phyloP scores from a whole-genome alignment of 2,113 vertebrate genomes.

The Cavia aperea region DNA sequence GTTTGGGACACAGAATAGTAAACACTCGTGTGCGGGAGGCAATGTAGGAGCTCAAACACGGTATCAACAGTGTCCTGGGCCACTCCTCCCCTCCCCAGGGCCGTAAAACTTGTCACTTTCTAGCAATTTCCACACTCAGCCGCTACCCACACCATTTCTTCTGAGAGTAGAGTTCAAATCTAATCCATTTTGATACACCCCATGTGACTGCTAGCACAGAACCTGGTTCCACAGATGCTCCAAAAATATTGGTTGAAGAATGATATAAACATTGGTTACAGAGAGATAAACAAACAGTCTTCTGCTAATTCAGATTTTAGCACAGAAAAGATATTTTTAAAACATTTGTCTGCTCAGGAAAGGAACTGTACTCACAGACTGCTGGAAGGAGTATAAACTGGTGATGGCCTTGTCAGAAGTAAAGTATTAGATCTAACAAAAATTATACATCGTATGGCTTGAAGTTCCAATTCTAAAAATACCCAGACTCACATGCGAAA shows the following conservation, averaged over 20 bases:
- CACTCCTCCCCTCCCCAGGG: neutral
- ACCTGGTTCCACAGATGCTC: constrained; percentile 11
- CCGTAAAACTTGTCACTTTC: neutral
- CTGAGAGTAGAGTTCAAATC: neutral
- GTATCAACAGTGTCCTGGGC: neutral
- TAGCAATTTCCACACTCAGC: neutral
- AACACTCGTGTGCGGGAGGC: neutral
- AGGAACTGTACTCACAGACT: neutral
- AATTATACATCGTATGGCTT: constrained; percentile 19
- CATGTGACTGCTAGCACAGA: neutral
- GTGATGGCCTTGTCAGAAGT: constrained; percentile 36
- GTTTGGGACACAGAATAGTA: neutral
- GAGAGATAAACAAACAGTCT: constrained; percentile 40
- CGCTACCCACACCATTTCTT: neutral
- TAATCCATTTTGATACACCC: neutral
- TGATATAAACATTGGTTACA: constrained; percentile 4
- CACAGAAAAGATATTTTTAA: constrained; percentile 18
- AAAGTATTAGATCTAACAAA: neutral
- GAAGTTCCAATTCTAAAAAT: constrained; percentile 12
- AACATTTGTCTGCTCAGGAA: constrained; percentile 17
- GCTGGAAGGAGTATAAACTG: neutral
- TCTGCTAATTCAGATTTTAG: constrained; percentile 44
- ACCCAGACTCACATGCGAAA: neutral
- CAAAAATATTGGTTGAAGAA: constrained; percentile 24
- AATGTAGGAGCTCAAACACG: neutral